Base-by-base conservation (phyloP, 2,888 invertebrate genomes). In the Latheticus oryzae region DNA sequence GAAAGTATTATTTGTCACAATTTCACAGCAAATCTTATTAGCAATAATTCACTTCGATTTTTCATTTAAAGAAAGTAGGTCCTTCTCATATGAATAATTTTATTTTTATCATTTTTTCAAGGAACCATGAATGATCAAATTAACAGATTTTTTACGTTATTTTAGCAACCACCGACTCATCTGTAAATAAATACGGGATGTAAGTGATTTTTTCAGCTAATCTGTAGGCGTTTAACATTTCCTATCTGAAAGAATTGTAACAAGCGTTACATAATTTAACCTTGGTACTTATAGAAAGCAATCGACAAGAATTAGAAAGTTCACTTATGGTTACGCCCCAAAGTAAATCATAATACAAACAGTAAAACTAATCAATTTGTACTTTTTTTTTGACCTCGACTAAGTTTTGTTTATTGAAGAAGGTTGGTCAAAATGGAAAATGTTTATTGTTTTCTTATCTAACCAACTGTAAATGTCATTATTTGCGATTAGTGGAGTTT, bases 241-340 rank as follows among this genome's bases (percentile, higher is more conserved):
- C 12, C n/a, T n/a, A n/a, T n/a, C n/a, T n/a, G n/a, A n/a, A 28
- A 52, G 26, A 52, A 50, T 28, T 42, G 33, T 42, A 56, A 56
- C 42, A 28, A 5, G 28, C n/a, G n/a, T 57, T 57, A 52, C 45
- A 38, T 58, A 52, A 58, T 19, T 2, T 47, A 58, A 52, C 58
- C 58, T 58, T 58, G 58, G 26, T 32, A 21, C 35, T 43, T 43
- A 50, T 50, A 50, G 50, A 56, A 56, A 56, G 51, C 32, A 35
- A 40, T 33, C 11, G 40, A 55, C 48, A 40, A 30, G 24, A 37
- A 52, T 58, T 58, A 47, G 52, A 52, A 58, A 58, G 58, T 50
- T 35, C 16, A 42, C 33, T 43, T 15, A 17, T 19, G 50, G 28
- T 9, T 24, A 38, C 50, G 50, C 50, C 38, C 24, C 17, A 13